These are phyloP conservation scores for Anhinga rufa DNA, from an alignment of 2,113 vertebrate genomes.

Conservation along the genomic window DNA sequence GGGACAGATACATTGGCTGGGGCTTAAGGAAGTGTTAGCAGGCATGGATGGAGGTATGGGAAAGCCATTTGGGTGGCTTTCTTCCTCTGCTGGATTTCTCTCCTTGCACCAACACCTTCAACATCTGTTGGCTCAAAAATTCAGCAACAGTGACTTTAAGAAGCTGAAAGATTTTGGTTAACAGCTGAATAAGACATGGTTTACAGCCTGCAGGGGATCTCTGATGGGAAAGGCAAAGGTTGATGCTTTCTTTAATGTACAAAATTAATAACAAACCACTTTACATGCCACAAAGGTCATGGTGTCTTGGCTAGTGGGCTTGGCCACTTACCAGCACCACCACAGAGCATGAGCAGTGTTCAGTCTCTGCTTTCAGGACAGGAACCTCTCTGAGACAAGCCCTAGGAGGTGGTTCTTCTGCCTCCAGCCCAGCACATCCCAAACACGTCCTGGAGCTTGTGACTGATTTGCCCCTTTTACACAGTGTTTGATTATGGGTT, in stretches of 20 bases:
- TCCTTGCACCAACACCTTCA: not conserved
- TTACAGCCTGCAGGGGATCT: not conserved
- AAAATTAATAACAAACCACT: not conserved
- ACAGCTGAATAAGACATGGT: accelerated
- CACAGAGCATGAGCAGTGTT: not conserved
- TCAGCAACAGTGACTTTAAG: not conserved
- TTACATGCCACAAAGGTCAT: not conserved
- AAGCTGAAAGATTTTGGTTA: not conserved
- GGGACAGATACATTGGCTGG: not conserved
- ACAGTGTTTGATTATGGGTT: not conserved
- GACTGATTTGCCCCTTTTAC: not conserved
- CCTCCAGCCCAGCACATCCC: not conserved
- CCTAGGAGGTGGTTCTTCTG: not conserved
- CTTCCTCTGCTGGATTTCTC: not conserved
- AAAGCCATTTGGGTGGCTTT: not conserved
- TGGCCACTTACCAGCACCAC: not conserved
- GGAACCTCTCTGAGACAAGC: not conserved
- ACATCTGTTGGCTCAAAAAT: not conserved
- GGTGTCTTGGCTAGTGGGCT: not conserved
- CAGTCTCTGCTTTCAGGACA: not conserved
- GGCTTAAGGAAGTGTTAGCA: not conserved
- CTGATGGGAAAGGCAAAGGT: not conserved
- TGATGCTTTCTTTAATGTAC: not conserved
- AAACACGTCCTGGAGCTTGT: not conserved
- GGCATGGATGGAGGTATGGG: not conserved